A percentile compares a stretch with the other conserved stretches of the same genome.
Evolutionary conservation across 2,797 vertebrate genomes (phyloP).

Genomic region (Coregonus sp.): DNA sequence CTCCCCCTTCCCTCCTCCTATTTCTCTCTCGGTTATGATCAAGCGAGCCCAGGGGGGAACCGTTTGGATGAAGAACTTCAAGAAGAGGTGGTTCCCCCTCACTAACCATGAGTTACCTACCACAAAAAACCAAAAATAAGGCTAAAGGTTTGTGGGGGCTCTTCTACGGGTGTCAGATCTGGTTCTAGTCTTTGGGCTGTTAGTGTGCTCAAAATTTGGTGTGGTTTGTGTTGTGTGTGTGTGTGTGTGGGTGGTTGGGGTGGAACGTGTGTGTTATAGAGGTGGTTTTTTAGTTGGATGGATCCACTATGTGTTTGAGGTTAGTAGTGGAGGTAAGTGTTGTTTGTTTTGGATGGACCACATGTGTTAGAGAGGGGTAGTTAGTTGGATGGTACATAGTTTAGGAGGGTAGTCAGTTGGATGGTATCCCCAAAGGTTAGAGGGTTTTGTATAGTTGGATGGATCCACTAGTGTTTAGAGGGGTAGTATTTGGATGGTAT

Average conservation of each 20-base stretch:
- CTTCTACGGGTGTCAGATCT: constrained; percentile 16
- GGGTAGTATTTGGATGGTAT: too few relatives aligned
- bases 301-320: too few relatives aligned
- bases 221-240: background rate
- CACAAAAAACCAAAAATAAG: constrained; percentile 97
- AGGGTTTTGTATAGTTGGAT: too few relatives aligned
- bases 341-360: too few relatives aligned
- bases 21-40: constrained; percentile 92
- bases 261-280: background rate
- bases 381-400: background rate
- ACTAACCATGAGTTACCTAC: constrained; percentile 97
- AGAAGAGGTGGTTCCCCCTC: constrained; percentile 97
- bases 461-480: too few relatives aligned
- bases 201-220: background rate
- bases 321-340: too few relatives aligned
- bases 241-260: background rate
- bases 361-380: too few relatives aligned
- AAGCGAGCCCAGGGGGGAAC: constrained; percentile 96
- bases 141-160: constrained; percentile 36
- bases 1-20: too few relatives aligned
- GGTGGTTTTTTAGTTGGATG: too few relatives aligned
- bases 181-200: background rate
- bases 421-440: too few relatives aligned
- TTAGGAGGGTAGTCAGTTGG: too few relatives aligned
- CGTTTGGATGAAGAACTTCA: constrained; percentile 99